These are phyloP conservation scores for Blera fallax DNA, from an alignment of 2,888 invertebrate genomes.

Conservation along the genomic window DNA sequence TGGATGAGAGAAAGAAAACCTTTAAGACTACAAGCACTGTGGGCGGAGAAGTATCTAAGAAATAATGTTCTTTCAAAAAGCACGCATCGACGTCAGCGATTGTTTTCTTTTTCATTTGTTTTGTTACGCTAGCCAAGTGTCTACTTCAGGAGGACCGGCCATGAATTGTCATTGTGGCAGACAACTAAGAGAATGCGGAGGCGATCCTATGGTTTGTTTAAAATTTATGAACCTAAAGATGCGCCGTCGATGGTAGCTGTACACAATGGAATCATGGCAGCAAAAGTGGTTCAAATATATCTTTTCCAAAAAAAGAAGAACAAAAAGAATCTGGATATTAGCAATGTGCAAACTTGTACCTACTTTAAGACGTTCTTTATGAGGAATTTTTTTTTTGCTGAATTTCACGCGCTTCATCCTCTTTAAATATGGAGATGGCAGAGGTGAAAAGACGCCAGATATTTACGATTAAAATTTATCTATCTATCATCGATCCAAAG, in stretches of 20 bases:
- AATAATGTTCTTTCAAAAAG: background rate
- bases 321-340: too few species aligned
- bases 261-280: background rate
- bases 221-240: constrained; percentile 17
- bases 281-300: background rate
- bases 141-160: background rate
- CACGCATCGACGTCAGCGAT: background rate
- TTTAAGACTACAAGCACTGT: background rate
- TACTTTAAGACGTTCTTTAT: too few species aligned
- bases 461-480: too few species aligned
- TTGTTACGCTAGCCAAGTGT: background rate
- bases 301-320: too few species aligned
- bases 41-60: background rate
- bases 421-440: too few species aligned
- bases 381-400: too few species aligned
- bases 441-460: too few species aligned
- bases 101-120: background rate
- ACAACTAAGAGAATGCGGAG: background rate
- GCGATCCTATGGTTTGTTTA: background rate
- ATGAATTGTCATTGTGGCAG: background rate
- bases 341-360: too few species aligned
- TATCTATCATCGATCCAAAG: too few species aligned
- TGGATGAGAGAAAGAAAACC: background rate
- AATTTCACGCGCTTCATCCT: too few species aligned
- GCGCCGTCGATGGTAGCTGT: background rate